These are phyloP conservation scores for Coremacera marginata DNA, from an alignment of 2,888 invertebrate genomes.

Conservation along the genomic window DNA sequence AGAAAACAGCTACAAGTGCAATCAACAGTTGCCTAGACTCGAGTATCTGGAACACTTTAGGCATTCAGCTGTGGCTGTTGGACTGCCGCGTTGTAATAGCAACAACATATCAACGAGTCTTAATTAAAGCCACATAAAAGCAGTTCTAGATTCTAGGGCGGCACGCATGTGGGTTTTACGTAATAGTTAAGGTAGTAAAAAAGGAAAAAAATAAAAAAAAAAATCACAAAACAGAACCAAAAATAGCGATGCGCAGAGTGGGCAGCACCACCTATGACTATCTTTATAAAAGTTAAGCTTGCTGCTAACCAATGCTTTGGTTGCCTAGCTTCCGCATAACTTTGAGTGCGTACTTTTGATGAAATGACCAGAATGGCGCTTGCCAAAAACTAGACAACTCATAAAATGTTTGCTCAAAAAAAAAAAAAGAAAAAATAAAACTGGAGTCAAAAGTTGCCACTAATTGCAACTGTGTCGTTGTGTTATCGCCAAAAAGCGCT, in stretches of 20 bases:
- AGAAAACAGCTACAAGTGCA: slow-evolving; percentile 5
- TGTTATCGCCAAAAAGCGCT: too few species aligned
- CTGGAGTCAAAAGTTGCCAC: too few species aligned
- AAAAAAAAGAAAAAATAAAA: too few species aligned
- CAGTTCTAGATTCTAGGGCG: not conserved
- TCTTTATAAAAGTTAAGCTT: too few species aligned
- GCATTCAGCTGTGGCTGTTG: not conserved
- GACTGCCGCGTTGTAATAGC: not conserved
- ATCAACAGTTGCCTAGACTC: slow-evolving; percentile 1
- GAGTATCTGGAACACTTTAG: slow-evolving; percentile 8
- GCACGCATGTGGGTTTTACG: not conserved
- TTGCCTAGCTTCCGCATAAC: too few species aligned
- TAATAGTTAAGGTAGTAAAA: not conserved
- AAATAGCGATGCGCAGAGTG: not conserved
- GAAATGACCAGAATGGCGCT: too few species aligned
- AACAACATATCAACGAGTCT: not conserved
- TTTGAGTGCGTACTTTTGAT: too few species aligned
- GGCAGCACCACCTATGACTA: too few species aligned
- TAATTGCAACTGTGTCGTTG: too few species aligned
- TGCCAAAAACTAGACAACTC: too few species aligned
- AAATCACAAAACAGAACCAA: not conserved
- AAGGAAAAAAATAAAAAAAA: not conserved
- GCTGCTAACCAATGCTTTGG: too few species aligned
- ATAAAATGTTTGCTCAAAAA: too few species aligned
- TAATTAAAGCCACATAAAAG: not conserved